Percentiles rank a stretch among this genome's conserved stretches.
phyloP scores from a whole-genome alignment of 2,113 vertebrate genomes.

The Malurus cyaneus region DNA sequence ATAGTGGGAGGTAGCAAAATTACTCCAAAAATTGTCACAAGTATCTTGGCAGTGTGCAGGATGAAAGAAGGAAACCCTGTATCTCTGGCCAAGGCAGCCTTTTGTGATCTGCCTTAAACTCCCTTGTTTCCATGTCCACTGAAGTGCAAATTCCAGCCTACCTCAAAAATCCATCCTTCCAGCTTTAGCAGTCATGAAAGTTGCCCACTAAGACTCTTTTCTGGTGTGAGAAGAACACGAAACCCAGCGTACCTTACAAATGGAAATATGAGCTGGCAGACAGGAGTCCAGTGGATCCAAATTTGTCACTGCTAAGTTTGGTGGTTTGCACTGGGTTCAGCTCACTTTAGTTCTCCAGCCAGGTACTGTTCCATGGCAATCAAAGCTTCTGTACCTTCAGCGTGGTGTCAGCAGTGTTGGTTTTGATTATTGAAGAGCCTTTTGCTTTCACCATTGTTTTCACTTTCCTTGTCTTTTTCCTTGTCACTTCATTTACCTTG shows the following conservation, averaged over 20 bases:
- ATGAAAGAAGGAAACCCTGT: not conserved
- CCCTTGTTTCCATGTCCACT: not conserved
- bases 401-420: not conserved
- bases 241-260: not conserved
- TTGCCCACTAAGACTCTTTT: not conserved
- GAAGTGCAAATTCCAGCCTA: slow-evolving; percentile 16
- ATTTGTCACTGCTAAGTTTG: not conserved
- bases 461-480: slow-evolving; percentile 12
- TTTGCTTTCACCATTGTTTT: slow-evolving; percentile 31
- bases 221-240: not conserved
- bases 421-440: slow-evolving; percentile 35
- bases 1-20: not conserved
- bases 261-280: not conserved
- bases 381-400: not conserved
- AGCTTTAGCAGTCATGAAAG: not conserved
- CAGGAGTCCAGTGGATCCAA: not conserved
- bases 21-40: not conserved
- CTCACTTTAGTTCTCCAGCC: not conserved
- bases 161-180: not conserved
- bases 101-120: slow-evolving; percentile 1
- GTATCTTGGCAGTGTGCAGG: not conserved
- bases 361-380: not conserved
- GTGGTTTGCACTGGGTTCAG: not conserved
- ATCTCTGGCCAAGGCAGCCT: not conserved
- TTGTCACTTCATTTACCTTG: slow-evolving; percentile 32